Conservation (phyloP, 2,888 invertebrate species). For the Subacronicta megacephala region DNA sequence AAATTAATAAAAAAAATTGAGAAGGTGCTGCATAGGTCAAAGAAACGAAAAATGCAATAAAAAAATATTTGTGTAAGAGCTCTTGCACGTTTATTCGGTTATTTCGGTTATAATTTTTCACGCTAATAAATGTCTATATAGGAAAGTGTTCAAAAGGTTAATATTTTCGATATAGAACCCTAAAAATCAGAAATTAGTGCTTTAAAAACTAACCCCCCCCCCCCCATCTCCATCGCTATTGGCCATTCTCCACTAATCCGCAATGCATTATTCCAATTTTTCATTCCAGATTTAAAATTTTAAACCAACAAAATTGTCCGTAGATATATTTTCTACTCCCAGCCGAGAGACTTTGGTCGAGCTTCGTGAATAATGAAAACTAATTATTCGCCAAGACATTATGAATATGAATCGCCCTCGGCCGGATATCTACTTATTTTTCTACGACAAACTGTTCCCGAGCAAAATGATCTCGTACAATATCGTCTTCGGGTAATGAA, state of each 20-base stretch:
- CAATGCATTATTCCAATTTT: slow-evolving; percentile 6
- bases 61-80: too few relatives aligned
- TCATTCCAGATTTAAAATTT: slow-evolving; percentile 17
- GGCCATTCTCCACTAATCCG: slow-evolving; percentile 1
- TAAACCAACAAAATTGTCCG: slow-evolving; percentile 23
- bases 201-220: neutral
- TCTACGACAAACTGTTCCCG: slow-evolving; percentile 59
- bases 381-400: slow-evolving; percentile 73
- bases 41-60: too few relatives aligned
- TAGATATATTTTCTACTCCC: slow-evolving; percentile 24
- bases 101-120: too few relatives aligned
- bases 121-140: too few relatives aligned
- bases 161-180: too few relatives aligned
- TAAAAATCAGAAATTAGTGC: too few relatives aligned
- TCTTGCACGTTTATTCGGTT: too few relatives aligned
- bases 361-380: slow-evolving; percentile 70
- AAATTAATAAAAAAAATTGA: too few relatives aligned
- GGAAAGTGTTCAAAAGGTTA: too few relatives aligned
- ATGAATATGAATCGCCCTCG: slow-evolving; percentile 72
- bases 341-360: slow-evolving; percentile 19
- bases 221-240: neutral
- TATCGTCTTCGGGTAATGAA: slow-evolving; percentile 62
- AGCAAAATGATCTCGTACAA: slow-evolving; percentile 64
- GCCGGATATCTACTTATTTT: slow-evolving; percentile 66
- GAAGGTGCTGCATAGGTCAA: too few relatives aligned